These are phyloP conservation scores for Prunella fulvescens DNA, from an alignment of 2,113 vertebrate species.

Conservation along the genomic window DNA sequence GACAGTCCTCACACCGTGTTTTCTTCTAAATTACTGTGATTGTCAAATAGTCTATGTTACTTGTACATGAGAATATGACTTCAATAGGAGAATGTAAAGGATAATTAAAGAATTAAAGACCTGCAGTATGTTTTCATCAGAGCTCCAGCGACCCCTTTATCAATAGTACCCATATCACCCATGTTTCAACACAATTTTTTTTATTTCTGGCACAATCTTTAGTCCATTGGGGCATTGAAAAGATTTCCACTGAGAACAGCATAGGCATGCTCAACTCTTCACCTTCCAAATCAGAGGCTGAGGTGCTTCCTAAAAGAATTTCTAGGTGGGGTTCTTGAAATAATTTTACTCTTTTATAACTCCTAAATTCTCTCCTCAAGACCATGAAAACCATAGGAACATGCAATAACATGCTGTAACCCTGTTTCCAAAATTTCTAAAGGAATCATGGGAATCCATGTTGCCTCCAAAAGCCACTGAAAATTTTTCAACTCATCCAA, in stretches of 20 bases:
- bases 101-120: neutral
- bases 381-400: neutral
- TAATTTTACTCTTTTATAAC: neutral
- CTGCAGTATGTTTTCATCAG: neutral
- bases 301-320: neutral
- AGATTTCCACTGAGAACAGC: neutral
- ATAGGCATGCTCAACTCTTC: neutral
- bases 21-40: neutral
- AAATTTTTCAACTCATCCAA: neutral
- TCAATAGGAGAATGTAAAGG: neutral
- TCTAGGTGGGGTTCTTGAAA: neutral
- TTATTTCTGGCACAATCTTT: neutral
- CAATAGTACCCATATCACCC: neutral
- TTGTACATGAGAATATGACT: neutral
- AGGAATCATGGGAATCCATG: rapidly evolving
- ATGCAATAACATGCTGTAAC: neutral
- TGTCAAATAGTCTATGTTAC: neutral
- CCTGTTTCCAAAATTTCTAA: neutral
- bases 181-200: neutral
- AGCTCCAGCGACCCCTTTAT: neutral
- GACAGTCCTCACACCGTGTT: neutral
- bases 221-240: neutral
- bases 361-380: neutral
- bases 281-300: neutral
- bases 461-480: neutral